Base-by-base conservation (phyloP, 2,888 invertebrate genomes). In the Lasius platythorax region DNA sequence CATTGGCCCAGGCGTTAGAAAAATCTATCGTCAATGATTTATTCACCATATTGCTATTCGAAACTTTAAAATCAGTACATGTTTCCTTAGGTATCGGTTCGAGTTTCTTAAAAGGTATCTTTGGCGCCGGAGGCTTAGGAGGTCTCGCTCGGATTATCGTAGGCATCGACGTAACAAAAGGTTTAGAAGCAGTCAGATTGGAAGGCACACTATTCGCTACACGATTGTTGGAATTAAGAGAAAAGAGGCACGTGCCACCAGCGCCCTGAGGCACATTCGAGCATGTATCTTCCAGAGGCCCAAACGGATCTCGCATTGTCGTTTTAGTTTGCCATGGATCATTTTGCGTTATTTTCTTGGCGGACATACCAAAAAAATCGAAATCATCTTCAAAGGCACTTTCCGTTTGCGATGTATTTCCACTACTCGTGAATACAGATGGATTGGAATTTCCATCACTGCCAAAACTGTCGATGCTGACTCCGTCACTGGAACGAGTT, bases 371-470 rank as follows among this genome's bases (percentile, higher is more conserved):
- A 91, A 97, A 96, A 67, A 97, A 95, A 93, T 97, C 97, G 94
- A 97, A 97, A 93, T 98, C 98, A 95, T 98, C 98, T 94, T 98
- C 98, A 93, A 98, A 98, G 4, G 97, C 97, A 95, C 97, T 97
- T 93, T 97, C 97, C 64, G 97, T 96, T 93, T 97, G 97, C 5
- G 97, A 97, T 9, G 96, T 96, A 92, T 96, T 97, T 23, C 97
- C 97, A 91, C 96, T 96, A 89, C 95, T 96, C 61, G 96, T 95
- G 37, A 95, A 94, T 85, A 95, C 95, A 3, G 95, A 94, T 76
- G 96, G 96, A 89, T 96, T 96, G 74, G 96, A 96, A 87, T 97
- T 97, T 53, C 97, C 97, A 94, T 97, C 97, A 15, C 97, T 97
- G 81, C 97, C 97, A 91, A 97, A 97, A 93, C 97, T 97, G 91